Base-by-base conservation (phyloP, 2,888 invertebrate species). In the Aethes cnicana region DNA sequence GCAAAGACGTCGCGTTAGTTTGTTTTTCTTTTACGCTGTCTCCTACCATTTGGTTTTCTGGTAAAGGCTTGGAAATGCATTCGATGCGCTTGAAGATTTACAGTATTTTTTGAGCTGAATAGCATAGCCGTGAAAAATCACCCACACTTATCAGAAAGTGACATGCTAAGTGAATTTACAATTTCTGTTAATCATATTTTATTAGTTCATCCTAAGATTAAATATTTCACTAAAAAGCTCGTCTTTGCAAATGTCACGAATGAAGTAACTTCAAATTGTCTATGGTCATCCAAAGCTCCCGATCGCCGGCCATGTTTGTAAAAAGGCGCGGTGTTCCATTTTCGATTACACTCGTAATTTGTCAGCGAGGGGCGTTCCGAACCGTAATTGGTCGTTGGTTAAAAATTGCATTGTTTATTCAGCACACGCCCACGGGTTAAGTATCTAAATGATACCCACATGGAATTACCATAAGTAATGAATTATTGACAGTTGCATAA, bases 341-440 rank as follows among this genome's bases (percentile, higher is more conserved):
- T 52, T 46, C 46, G 52, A 52, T 52, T 46, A 46, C 39, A 23
- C 50, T 67, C 66, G 72, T 76, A 83, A 84, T 86, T 81, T 85
- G 86, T 86, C 85, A 81, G 74, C 70, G 58, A 62, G 68, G 78
- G 84, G 82, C 82, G 83, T 78, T 77, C 70, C 76, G 62, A 69
- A 61, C 63, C 63, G 73, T 82, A 83, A 84, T 83, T 83, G 84
- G 75, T 69, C 71, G 61, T 62, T 69, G 73, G 77, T 75, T 79
- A 79, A 78, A 77, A 73, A 59, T 60, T 55, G 54, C 66, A 61
- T 64, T 69, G 65, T 69, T 68, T 69, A 67, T 66, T 59, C 63
- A 59, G 62, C 54, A 54, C 55, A 64, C 64, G 64, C 66, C 66
- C 67, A 54, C 53, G 44, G 57, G 50, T 63, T 63, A 61, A 23